Evolutionary conservation across 2,888 invertebrate species (phyloP).

Genomic region (Oxytorus armatus): DNA sequence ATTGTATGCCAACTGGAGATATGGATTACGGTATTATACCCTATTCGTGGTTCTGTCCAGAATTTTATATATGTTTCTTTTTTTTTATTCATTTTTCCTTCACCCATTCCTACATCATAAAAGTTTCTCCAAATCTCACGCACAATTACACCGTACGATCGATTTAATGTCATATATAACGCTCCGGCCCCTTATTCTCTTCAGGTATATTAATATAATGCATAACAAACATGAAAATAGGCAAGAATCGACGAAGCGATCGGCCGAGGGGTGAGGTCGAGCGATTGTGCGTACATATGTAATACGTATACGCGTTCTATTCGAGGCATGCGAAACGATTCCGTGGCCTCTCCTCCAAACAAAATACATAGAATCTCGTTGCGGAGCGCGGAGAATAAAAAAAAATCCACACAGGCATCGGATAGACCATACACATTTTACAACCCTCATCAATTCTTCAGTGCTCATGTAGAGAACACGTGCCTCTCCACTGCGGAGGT

Average conservation of each 20-base stretch:
- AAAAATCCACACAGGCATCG: slow-evolving; percentile 25
- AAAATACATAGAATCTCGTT: neutral
- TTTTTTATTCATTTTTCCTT: neutral
- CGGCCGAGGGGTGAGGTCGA: slow-evolving; percentile 32
- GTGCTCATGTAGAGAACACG: slow-evolving; percentile 49
- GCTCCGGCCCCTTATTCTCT: neutral
- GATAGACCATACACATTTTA: slow-evolving; percentile 45
- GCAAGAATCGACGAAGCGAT: slow-evolving; percentile 45
- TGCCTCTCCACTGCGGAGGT: slow-evolving; percentile 34
- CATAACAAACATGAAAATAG: slow-evolving; percentile 58
- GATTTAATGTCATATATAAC: slow-evolving; percentile 47
- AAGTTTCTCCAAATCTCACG: slow-evolving; percentile 49
- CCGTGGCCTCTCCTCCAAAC: slow-evolving; percentile 11
- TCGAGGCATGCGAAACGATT: slow-evolving; percentile 48
- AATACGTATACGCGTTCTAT: slow-evolving; percentile 29
- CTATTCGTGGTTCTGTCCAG: neutral
- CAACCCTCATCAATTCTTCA: slow-evolving; percentile 60
- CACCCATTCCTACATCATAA: neutral
- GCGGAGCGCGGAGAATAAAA: slow-evolving; percentile 11
- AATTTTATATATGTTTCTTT: no score
- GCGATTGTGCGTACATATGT: no score
- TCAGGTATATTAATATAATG: slow-evolving; percentile 49
- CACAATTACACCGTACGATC: slow-evolving; percentile 60
- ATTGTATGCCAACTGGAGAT: no score
- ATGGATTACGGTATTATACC: no score